Conservation (phyloP, 2,888 invertebrate genomes). For the Nysson spinosus region DNA sequence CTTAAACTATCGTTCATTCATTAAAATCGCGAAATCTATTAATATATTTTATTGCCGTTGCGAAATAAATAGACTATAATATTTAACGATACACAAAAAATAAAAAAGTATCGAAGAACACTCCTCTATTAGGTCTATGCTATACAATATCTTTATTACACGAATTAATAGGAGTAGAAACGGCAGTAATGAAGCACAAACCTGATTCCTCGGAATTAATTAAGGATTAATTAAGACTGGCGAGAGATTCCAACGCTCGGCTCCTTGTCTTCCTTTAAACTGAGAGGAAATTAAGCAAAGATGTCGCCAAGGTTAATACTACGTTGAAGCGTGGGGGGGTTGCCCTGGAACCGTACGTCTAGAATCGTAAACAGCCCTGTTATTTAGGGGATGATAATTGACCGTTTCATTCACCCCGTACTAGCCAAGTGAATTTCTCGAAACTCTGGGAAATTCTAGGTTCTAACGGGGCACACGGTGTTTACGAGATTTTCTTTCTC, state of each 20-base stretch:
- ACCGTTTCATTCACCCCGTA: conserved; percentile 57
- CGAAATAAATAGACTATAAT: no score
- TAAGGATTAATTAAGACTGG: conserved; percentile 69
- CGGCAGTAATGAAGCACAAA: no score
- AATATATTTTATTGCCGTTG: no score
- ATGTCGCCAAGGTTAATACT: conserved; percentile 72
- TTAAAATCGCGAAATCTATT: background rate
- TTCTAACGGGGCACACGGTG: conserved; percentile 29
- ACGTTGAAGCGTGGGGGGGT: conserved; percentile 35
- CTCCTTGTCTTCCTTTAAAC: conserved; percentile 29
- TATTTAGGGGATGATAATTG: conserved; percentile 75
- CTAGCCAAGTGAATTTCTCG: conserved; percentile 53
- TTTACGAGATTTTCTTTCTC: conserved; percentile 39
- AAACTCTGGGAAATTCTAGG: conserved; percentile 54
- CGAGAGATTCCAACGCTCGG: conserved; percentile 48
- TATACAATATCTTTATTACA: no score
- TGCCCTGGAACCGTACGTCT: conserved; percentile 40
- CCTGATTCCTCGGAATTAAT: conserved; percentile 68
- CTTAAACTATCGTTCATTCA: background rate
- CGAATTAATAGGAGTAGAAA: no score
- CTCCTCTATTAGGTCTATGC: no score
- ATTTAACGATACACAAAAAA: no score
- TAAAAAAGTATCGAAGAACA: no score
- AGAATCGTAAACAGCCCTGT: conserved; percentile 72
- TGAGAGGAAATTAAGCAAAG: conserved; percentile 73